These are phyloP conservation scores for Peromyscus melanophrys DNA, from an alignment of 2,797 vertebrate genomes.

Conservation along the genomic window DNA sequence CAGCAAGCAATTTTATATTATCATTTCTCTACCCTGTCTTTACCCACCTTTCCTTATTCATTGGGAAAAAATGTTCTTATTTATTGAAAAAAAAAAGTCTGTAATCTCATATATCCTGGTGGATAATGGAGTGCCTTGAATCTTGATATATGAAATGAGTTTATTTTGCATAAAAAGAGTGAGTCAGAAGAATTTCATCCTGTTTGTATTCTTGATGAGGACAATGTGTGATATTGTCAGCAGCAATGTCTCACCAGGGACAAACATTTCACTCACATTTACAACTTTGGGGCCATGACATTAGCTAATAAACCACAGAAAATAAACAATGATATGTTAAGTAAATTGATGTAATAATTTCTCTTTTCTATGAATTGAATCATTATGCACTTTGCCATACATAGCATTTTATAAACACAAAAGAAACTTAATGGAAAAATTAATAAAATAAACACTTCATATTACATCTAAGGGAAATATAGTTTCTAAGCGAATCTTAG, in stretches of 20 bases:
- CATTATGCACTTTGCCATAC: neutral
- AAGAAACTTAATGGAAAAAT: neutral
- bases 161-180: neutral
- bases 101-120: neutral
- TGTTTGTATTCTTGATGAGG: neutral
- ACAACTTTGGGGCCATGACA: slow-evolving; percentile 1
- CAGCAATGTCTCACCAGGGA: neutral
- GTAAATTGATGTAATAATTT: neutral
- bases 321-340: neutral
- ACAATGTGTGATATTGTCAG: neutral
- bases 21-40: neutral
- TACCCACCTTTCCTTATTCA: neutral
- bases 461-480: neutral
- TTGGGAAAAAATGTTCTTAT: neutral
- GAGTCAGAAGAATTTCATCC: neutral
- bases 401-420: neutral
- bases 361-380: neutral
- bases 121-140: neutral
- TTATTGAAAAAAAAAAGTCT: neutral
- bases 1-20: neutral
- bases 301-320: neutral
- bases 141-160: neutral
- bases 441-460: neutral
- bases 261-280: neutral
- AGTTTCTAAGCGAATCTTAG: neutral